Conservation (phyloP, 2,113 vertebrate species). For the Mystacornis crossleyi region DNA sequence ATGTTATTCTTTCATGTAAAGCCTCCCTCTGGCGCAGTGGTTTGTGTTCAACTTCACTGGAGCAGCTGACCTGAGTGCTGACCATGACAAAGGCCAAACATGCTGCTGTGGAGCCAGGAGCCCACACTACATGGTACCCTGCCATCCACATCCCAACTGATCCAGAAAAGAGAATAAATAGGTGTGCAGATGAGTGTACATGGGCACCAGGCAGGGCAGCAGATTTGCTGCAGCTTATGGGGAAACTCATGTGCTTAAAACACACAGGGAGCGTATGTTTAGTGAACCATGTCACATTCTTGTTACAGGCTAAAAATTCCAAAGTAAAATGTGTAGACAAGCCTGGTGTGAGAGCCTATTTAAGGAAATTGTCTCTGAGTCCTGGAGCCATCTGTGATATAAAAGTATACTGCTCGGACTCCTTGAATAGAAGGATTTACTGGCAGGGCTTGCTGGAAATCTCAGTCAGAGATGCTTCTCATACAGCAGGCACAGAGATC, state of each 20-base stretch:
- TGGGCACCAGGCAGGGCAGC: not conserved
- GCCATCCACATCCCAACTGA: not conserved
- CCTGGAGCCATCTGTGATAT: constrained; percentile 60
- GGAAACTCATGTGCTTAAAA: not conserved
- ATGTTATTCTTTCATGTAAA: not conserved
- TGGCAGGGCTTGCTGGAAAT: constrained; percentile 56
- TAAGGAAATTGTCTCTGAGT: constrained; percentile 53
- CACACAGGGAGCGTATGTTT: not conserved
- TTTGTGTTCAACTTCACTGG: not conserved
- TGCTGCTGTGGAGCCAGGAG: not conserved
- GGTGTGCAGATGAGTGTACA: fast-evolving
- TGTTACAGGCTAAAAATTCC: constrained; percentile 49
- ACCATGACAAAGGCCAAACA: not conserved
- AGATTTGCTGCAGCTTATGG: not conserved
- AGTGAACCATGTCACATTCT: constrained; percentile 41
- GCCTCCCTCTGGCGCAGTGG: not conserved
- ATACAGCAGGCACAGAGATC: constrained; percentile 41
- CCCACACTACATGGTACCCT: too few species aligned
- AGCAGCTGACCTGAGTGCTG: not conserved
- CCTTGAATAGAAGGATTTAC: constrained; percentile 60
- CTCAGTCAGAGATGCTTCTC: constrained; percentile 48
- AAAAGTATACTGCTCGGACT: constrained; percentile 34
- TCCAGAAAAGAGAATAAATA: not conserved
- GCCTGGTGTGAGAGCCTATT: constrained; percentile 41
- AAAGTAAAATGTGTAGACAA: constrained; percentile 44